Evolutionary conservation across 2,888 invertebrate genomes (phyloP), one percentile per base, ranked within the genome.

Genomic region (Tolmerus cingulatus): DNA sequence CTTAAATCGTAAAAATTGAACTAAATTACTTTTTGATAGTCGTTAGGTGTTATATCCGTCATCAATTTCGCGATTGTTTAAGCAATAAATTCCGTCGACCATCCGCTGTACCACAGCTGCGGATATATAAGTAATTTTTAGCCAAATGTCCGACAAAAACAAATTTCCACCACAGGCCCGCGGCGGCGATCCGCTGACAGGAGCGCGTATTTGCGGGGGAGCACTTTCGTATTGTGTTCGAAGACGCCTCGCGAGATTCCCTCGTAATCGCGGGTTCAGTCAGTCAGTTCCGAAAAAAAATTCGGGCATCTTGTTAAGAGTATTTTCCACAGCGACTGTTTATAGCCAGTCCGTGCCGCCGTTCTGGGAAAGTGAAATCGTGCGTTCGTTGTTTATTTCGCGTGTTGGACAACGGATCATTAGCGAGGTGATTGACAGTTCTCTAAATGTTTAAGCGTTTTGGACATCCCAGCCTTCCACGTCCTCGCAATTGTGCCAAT

Each of bases 381-480:
- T n/a, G 79, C 19, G 46, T 9, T 34, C 7, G 34, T 76, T 51
- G 79, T 79, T 79, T 79, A 79, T 79, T 51, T 79, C 30, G n/a
- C 23, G 5, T 8, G 51, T 51, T 23, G 51, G 79, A 51, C 16
- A 30, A 79, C 79, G 30, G 46, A 79, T 79, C 51, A 34, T 46
- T 79, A 14, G 14, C 55, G 27, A 79, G 79, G 79, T 79, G 79
- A 79, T 79, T 79, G 79, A 79, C 79, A 79, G 79, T 79, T 76
- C 34, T 34, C 37, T 66, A 66, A 66, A 66, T 79, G 79, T 79
- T 51, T 79, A 79, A 79, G 51, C 51, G 51, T 79, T 79, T n/a
- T 2, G n/a, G 55, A 79, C 46, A 27, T 51, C 79, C 23, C 51
- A 51, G 27, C 19, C 43, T 78, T 27, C 27, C 23, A 46, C 46